Evolutionary conservation across 2,113 vertebrate species (phyloP), one percentile per base, ranked within the genome.

Genomic region (Strigops habroptila): DNA sequence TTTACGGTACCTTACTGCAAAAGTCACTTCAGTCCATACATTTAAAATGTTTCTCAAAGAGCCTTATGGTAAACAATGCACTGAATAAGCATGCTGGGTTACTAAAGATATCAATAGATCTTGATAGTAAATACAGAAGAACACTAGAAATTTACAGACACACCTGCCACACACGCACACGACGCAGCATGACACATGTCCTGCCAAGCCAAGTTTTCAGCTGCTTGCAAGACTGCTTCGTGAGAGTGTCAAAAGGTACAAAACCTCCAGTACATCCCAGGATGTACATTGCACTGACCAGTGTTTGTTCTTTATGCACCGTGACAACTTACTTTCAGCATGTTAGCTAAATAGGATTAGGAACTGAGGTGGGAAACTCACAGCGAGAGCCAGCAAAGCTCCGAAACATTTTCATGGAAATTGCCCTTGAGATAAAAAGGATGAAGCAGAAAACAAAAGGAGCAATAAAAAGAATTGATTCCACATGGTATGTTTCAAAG

Each of bases 341-440:
- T 9, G 21, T n/a, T 63, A 80, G 37, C 51, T 83, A 67, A 87
- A 82, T 23, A 70, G 67, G 19, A n/a, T 62, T 77, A 90, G 35
- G 43, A 86, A 80, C 16, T 59, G 59, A 46, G 46, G 28, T 67
- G 51, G 55, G 25, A 80, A 86, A 70, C 22, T 69, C 85, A 86
- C 59, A 91, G 68, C 22, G 71, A 92, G 90, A 94, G 67, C 73
- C 96, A 91, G 89, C 12, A 7, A 53, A 88, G 39, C 88, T 88
- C 86, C 14, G 6, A 74, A 87, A 39, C 35, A 43, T 88, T 96
- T 94, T 73, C 41, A 82, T 75, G 33, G 28, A 83, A 68, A 92
- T 53, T 75, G 53, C 53, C 67, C 55, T 89, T 62, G 62, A 60
- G 37, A 44, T 48, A 62, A 88, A 78, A 93, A 75, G 76, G 5